Base-by-base conservation (phyloP, 1,140 invertebrate species). In the Drosophila tani region DNA sequence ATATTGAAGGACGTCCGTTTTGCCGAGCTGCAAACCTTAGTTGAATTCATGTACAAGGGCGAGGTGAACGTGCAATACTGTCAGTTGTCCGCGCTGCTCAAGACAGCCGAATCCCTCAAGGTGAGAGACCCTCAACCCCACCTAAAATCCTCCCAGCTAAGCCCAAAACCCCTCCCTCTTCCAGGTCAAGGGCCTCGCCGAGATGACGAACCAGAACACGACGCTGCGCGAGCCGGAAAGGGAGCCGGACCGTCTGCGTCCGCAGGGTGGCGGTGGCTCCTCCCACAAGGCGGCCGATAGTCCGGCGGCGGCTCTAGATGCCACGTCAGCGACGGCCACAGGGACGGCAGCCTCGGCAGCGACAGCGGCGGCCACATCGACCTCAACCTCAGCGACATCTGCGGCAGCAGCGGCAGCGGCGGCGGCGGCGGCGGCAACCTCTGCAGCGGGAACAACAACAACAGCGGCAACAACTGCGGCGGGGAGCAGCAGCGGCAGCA, bases 21-120 rank as follows among this genome's bases (percentile, higher is more conserved):
- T 94, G 94, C 96, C 83, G 97, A 98, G 94, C 95, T 98, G 93
- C 95, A 97, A 93, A 97, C 97, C 80, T 95, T 98, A 91, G 96
- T 98, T 92, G 97, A 98, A 94, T 98, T 98, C 95, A 99, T 98
- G 97, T 98, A 98, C 95, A 97, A 97, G 93, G 97, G 97, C 82
- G 97, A 98, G 94, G 97, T 98, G 78, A 98, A 97, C 95, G 97
- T 98, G 81, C 96, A 98, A 93, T 97, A 98, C 93, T 97, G 97
- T 94, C 97, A 98, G 94, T 94, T 98, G 87, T 96, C 96, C 84
- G 96, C 96, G 79, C 95, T 98, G 82, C 95, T 98, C 77, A 98
- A 98, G 94, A 98, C 97, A 86, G 98, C 98, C 79, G 97, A 98
- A 94, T 98, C 97, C 93, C 95, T 98, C 46, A 97, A 98, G 94